These are phyloP conservation scores for Phoenoteleia sp. DNA, from an alignment of 2,888 invertebrate genomes.

Conservation along the genomic window DNA sequence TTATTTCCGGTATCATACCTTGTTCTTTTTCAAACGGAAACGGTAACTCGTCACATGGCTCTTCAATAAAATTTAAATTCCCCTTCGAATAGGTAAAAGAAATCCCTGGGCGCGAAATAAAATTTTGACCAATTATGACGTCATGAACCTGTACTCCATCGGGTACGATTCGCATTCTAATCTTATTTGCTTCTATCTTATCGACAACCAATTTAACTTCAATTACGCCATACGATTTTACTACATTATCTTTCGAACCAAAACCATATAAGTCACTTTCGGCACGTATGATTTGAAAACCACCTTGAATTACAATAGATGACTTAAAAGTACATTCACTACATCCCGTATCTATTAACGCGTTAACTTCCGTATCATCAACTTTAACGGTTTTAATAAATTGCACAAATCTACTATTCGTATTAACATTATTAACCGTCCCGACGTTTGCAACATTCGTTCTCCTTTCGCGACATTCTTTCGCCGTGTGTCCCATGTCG, in stretches of 20 bases:
- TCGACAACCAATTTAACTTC: conserved; percentile 58
- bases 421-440: neutral
- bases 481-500: conserved; percentile 1
- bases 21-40: neutral
- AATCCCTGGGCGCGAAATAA: too few relatives aligned
- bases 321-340: conserved; percentile 20
- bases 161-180: conserved; percentile 43
- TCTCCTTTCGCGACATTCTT: conserved; percentile 18
- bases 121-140: conserved; percentile 13
- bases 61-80: neutral
- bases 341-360: conserved; percentile 25
- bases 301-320: neutral
- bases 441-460: neutral
- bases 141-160: conserved; percentile 18
- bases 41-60: neutral
- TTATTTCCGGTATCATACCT: neutral
- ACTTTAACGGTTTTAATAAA: conserved; percentile 18
- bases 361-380: neutral
- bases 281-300: neutral
- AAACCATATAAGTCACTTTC: conserved; percentile 22
- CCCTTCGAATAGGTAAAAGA: neutral
- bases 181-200: conserved; percentile 44
- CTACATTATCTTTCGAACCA: neutral
- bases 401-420: neutral
- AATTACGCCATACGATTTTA: conserved; percentile 54